Conservation (phyloP, 2,113 vertebrate genomes). For the Laticauda laticaudata region DNA sequence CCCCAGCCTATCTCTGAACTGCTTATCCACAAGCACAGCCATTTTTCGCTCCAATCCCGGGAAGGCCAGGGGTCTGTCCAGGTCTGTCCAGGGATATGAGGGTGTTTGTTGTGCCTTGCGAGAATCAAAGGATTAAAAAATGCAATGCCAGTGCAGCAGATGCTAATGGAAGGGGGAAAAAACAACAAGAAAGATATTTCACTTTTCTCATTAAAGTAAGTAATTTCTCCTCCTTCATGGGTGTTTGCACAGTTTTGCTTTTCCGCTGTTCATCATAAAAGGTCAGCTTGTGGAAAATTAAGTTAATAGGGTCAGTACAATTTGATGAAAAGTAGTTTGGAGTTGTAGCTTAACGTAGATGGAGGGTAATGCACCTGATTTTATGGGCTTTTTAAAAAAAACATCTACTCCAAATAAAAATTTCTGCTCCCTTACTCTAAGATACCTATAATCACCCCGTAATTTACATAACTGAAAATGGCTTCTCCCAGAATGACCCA, state of each 20-base stretch:
- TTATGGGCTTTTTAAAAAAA: constrained; percentile 65
- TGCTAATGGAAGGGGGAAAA: constrained; percentile 55
- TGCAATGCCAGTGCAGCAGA: constrained; percentile 66
- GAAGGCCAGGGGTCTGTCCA: constrained; percentile 20
- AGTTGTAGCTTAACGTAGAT: constrained; percentile 69
- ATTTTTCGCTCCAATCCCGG: constrained; percentile 42
- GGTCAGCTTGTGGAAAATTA: constrained; percentile 76
- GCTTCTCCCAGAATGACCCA: constrained; percentile 80
- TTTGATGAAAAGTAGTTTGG: constrained; percentile 78
- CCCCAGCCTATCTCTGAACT: constrained; percentile 19
- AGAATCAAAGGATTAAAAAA: constrained; percentile 70
- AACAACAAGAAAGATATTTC: constrained; percentile 66
- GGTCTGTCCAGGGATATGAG: constrained; percentile 14
- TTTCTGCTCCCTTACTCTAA: constrained; percentile 73
- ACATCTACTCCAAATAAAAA: constrained; percentile 73
- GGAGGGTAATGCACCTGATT: constrained; percentile 73
- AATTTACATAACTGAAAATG: constrained; percentile 89
- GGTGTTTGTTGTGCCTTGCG: constrained; percentile 14
- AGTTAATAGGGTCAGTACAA: constrained; percentile 79
- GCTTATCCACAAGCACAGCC: constrained; percentile 41
- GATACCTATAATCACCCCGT: constrained; percentile 78
- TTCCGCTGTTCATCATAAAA: constrained; percentile 77
- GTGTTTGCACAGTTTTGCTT: constrained; percentile 78
- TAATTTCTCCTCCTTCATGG: constrained; percentile 78
- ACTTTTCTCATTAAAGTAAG: constrained; percentile 75